phyloP scores from a whole-genome alignment of 2,797 vertebrate genomes.

The Artibeus lituratus region DNA sequence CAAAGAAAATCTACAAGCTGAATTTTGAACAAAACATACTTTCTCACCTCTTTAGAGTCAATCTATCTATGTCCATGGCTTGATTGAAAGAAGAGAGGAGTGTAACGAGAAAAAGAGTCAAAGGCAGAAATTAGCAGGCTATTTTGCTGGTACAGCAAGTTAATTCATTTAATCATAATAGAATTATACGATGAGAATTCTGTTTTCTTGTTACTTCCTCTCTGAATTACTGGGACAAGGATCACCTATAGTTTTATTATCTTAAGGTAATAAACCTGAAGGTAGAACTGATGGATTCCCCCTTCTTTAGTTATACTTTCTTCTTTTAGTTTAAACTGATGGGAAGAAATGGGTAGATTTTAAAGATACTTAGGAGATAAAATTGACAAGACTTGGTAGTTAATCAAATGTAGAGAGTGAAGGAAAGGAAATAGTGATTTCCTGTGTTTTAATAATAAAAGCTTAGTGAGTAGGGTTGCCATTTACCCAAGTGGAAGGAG shows the following conservation, averaged over 20 bases:
- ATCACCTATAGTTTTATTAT: background rate
- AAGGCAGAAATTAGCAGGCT: background rate
- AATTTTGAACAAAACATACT: background rate
- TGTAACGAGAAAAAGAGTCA: background rate
- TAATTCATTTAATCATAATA: background rate
- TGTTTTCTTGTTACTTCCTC: background rate
- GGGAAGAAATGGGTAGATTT: background rate
- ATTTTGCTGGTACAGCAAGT: background rate
- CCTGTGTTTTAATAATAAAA: background rate
- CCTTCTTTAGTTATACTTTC: background rate
- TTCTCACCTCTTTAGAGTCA: background rate
- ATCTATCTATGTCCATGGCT: background rate
- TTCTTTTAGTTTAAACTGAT: conserved; percentile 20
- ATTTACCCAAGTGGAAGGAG: background rate
- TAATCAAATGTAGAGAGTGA: background rate
- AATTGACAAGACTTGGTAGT: background rate
- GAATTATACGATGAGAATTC: conserved; percentile 12
- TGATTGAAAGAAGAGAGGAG: background rate
- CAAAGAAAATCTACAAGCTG: background rate
- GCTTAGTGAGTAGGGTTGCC: background rate
- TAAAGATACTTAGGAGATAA: background rate
- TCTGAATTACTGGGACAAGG: background rate
- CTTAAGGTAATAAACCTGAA: background rate
- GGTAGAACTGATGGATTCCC: background rate
- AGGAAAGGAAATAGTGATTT: background rate